Conservation (phyloP, 2,888 invertebrate species). For the Thymelicus sylvestris region DNA sequence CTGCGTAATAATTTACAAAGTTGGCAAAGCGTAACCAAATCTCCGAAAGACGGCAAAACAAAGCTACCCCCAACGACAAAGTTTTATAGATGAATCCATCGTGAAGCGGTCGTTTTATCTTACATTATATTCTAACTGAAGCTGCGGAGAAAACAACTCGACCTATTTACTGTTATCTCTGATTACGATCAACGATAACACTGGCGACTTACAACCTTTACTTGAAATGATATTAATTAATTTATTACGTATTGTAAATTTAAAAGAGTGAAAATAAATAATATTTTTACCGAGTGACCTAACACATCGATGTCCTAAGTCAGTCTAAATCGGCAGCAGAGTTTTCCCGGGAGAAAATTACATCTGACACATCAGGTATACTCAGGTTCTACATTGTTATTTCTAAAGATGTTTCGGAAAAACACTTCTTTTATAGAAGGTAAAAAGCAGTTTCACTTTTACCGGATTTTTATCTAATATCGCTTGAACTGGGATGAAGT, state of each 20-base stretch:
- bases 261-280: neutral
- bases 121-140: slow-evolving; percentile 13
- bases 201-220: neutral
- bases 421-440: neutral
- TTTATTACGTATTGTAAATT: neutral
- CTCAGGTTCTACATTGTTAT: neutral
- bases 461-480: neutral
- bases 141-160: slow-evolving; percentile 15
- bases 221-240: no score
- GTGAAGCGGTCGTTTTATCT: neutral
- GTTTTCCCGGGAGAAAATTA: neutral
- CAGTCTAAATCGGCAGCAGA: neutral
- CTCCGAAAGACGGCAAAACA: slow-evolving; percentile 9
- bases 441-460: neutral
- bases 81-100: slow-evolving; percentile 17
- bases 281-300: neutral
- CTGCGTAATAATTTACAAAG: slow-evolving; percentile 6
- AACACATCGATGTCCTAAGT: neutral
- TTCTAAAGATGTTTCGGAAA: neutral
- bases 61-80: neutral
- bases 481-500: neutral
- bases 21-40: slow-evolving; percentile 22
- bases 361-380: neutral
- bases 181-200: slow-evolving; percentile 14
- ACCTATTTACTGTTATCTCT: slow-evolving; percentile 23